Evolutionary conservation across 2,113 vertebrate species (phyloP).

Genomic region (Neolamprologus cancellatus): DNA sequence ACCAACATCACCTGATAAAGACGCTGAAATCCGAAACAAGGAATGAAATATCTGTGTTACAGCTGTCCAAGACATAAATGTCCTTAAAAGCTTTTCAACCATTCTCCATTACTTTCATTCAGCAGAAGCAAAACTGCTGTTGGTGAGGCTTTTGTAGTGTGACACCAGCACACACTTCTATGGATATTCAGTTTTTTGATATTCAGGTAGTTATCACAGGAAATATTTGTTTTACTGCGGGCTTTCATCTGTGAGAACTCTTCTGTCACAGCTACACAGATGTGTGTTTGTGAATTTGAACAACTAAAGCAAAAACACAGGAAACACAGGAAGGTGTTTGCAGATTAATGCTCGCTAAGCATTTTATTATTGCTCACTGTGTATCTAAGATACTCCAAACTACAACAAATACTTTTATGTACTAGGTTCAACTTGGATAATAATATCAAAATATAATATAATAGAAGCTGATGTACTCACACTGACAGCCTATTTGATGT

Average conservation of each 20-base stretch:
- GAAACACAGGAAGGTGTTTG: background rate
- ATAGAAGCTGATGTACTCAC: constrained; percentile 71
- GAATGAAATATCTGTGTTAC: background rate
- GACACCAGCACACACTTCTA: background rate
- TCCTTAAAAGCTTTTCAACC: background rate
- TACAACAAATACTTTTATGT: background rate
- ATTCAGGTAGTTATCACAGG: background rate
- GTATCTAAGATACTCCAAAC: background rate
- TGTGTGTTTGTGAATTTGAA: background rate
- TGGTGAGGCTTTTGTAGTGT: background rate
- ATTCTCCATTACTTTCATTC: background rate
- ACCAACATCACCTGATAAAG: constrained; percentile 81
- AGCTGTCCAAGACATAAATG: background rate
- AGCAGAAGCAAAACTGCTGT: background rate
- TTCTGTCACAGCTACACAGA: background rate
- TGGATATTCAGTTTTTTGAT: background rate
- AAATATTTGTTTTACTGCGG: background rate
- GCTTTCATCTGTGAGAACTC: background rate
- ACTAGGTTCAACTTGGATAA: background rate
- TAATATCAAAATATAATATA: background rate
- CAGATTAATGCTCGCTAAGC: background rate
- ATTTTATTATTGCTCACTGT: background rate
- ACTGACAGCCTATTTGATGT: constrained; percentile 95
- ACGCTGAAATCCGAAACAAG: constrained; percentile 41
- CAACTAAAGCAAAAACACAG: background rate